Evolutionary conservation across 2,888 invertebrate species (phyloP), one percentile per base, ranked within the genome.

Genomic region (Physocephala rufipes): DNA sequence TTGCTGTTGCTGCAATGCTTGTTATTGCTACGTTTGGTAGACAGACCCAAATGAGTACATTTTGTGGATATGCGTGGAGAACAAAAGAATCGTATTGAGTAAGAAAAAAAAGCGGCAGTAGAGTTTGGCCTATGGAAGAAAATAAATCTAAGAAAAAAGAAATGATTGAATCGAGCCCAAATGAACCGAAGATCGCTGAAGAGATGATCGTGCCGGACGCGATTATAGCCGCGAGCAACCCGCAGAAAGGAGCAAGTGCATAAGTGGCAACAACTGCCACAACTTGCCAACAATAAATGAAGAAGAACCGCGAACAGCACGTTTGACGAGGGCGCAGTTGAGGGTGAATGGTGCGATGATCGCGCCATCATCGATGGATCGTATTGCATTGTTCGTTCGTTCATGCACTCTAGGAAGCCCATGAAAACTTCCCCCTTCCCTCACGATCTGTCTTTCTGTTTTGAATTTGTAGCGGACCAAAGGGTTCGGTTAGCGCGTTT

Each of bases 21-120:
- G n/a, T n/a, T n/a, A n/a, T n/a, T 61, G 19, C 30, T 61, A n/a
- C 74, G 68, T 74, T 69, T 70, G n/a, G 72, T 70, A 74, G 74
- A 76, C 76, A n/a, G 76, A 77, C 77, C 82, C 83, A 81, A 82
- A 82, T 80, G 77, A 79, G 76, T 77, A 7, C 36, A 36, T 36
- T 36, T 36, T 78, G 78, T 80, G 81, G 83, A 81, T 81, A 79
- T 81, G 83, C 81, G 80, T 81, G 71, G 51, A 68, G 68, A 68
- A 68, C 68, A 68, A 68, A 67, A 62, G 68, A 49, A 36, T 63
- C 63, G 2, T 9, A 36, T 36, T 24, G 12, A 28, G 13, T 58
- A 28, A 16, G 58, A 58, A 7, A 58, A 4, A 58, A 58, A 4
- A 21, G 58, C 58, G 26, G 58, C 58, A 55, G 58, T 7, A 49